These are phyloP conservation scores for Sturmia bella DNA, from an alignment of 2,888 invertebrate genomes.

Conservation along the genomic window DNA sequence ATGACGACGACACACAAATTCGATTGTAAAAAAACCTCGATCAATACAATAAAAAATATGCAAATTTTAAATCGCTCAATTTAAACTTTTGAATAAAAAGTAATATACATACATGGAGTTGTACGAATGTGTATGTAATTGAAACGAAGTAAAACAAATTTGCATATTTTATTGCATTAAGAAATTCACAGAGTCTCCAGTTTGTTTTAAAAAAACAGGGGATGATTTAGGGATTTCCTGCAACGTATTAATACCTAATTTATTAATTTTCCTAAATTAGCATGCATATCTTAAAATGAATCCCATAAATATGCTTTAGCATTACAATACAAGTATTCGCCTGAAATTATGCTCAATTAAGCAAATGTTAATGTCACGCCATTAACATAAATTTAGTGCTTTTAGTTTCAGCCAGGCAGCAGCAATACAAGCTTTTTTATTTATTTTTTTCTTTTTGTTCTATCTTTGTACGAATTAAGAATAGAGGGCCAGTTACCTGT, in stretches of 20 bases:
- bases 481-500: conserved; percentile 40
- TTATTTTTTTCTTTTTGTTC: conserved; percentile 3
- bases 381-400: conserved; percentile 36
- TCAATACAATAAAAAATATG: conserved; percentile 23
- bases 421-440: too few relatives aligned
- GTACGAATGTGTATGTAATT: neutral
- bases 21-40: conserved; percentile 1
- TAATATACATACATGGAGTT: conserved; percentile 4
- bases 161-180: conserved; percentile 16
- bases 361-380: conserved; percentile 53
- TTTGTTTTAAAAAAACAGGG: neutral
- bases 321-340: conserved; percentile 7
- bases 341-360: conserved; percentile 40
- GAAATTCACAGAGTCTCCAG: too few relatives aligned
- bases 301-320: conserved; percentile 17
- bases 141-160: conserved; percentile 25
- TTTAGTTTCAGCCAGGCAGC: neutral
- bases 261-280: conserved; percentile 36
- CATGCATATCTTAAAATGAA: neutral
- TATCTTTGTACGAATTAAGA: conserved; percentile 2
- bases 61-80: conserved; percentile 19
- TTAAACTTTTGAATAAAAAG: neutral
- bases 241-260: conserved; percentile 56
- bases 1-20: neutral
- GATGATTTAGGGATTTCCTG: conserved; percentile 3